These are phyloP conservation scores for Epiblema foenella DNA, from an alignment of 2,888 invertebrate species.

Conservation along the genomic window DNA sequence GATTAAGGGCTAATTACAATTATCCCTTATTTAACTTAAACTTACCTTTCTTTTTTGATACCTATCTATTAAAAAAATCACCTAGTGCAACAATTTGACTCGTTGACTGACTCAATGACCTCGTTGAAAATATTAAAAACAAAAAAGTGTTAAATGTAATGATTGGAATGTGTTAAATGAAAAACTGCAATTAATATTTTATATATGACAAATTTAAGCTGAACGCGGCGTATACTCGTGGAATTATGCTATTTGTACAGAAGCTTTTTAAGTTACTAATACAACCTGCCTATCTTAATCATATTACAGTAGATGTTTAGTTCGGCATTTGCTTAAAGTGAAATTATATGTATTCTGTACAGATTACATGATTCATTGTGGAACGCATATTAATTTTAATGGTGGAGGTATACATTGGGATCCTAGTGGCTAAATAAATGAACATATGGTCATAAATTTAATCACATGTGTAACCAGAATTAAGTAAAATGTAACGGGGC, in stretches of 20 bases:
- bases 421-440: neutral
- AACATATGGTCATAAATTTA: neutral
- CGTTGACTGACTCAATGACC: too few species aligned
- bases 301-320: neutral
- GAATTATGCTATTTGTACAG: conserved; percentile 18
- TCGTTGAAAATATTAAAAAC: too few species aligned
- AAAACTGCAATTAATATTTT: neutral
- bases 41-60: neutral
- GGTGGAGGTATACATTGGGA: conserved; percentile 11
- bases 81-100: neutral
- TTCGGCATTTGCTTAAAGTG: neutral
- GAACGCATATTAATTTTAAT: conserved; percentile 7
- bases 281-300: neutral
- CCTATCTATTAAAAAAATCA: neutral
- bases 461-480: neutral
- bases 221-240: neutral
- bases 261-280: neutral
- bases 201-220: neutral
- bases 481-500: neutral
- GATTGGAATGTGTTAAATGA: neutral
- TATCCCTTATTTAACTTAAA: neutral
- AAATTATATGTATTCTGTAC: conserved; percentile 1
- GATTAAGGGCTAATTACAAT: neutral
- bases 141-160: too few species aligned
- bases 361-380: neutral